A percentile compares a stretch with the other conserved stretches of the same genome.
Conservation (phyloP, 1,140 invertebrate genomes). For the Mizuhopecten yessoensis region DNA sequence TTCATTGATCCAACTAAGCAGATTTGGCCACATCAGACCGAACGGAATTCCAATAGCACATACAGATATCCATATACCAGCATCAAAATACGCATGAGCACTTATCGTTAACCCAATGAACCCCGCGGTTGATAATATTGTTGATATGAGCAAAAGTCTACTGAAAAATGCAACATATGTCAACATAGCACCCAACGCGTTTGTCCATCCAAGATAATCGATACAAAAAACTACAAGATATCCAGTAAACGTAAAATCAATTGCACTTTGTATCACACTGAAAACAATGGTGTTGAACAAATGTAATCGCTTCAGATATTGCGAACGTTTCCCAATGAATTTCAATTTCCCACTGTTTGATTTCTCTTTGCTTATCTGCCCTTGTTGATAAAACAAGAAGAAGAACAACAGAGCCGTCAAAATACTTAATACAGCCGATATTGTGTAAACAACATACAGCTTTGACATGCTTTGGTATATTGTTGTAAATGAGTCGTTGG, state of each 20-base stretch:
- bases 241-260: neutral
- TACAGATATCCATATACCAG: neutral
- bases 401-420: neutral
- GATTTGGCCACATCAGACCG: neutral
- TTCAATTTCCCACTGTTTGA: neutral
- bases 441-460: neutral
- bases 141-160: neutral
- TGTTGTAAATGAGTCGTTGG: neutral
- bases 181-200: neutral
- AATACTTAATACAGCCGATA: neutral
- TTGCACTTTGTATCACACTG: neutral
- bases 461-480: neutral
- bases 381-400: neutral
- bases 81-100: neutral
- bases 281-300: neutral
- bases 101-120: neutral
- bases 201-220: neutral
- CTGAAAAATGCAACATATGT: neutral
- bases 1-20: neutral
- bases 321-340: constrained; percentile 10
- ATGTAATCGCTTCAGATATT: neutral
- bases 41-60: neutral
- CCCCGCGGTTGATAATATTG: neutral
- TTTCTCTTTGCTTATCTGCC: neutral
- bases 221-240: neutral